Evolutionary conservation across 2,113 vertebrate genomes (phyloP).

Genomic region (Sturnus vulgaris): DNA sequence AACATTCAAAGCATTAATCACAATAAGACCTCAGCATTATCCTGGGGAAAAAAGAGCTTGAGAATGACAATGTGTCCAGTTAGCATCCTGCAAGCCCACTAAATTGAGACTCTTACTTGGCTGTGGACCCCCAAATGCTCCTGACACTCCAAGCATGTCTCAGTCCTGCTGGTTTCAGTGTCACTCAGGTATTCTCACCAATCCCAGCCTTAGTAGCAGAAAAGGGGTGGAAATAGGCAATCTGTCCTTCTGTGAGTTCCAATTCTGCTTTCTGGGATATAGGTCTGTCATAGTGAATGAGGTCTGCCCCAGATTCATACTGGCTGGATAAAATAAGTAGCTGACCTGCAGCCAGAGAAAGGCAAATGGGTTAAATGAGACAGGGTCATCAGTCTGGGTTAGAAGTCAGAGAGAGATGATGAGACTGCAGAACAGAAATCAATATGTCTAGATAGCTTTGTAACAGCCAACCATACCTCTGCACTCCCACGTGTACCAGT

Average conservation of each 20-base stretch:
- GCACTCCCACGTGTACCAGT: accelerated
- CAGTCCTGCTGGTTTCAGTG: background rate
- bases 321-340: background rate
- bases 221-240: background rate
- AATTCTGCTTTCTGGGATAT: background rate
- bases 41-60: background rate
- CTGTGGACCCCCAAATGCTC: background rate
- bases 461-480: background rate
- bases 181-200: background rate
- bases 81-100: background rate
- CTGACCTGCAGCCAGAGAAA: background rate
- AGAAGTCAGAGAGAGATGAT: background rate
- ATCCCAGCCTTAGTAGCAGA: background rate
- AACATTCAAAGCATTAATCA: background rate
- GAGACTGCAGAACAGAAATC: background rate
- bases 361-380: background rate
- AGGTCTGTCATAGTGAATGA: background rate
- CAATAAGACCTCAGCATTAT: background rate
- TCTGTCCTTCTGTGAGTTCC: background rate
- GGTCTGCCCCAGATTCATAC: background rate
- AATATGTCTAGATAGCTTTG: background rate
- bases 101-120: background rate
- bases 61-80: background rate
- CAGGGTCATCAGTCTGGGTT: background rate
- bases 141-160: background rate